These are phyloP conservation scores for Heteromyza rotundicornis DNA, from an alignment of 2,888 invertebrate species.

Conservation along the genomic window DNA sequence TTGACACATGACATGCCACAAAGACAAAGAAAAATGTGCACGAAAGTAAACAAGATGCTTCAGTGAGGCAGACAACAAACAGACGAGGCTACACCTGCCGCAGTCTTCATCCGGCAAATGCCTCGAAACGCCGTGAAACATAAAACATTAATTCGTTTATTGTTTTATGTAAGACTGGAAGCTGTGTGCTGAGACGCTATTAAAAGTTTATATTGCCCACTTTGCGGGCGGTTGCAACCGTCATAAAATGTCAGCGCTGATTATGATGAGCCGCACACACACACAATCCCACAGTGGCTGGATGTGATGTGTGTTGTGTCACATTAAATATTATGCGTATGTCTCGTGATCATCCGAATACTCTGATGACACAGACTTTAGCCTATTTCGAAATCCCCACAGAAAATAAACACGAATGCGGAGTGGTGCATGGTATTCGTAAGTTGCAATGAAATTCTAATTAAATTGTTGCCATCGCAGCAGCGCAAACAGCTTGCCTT, in stretches of 20 bases:
- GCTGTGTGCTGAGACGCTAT: neutral
- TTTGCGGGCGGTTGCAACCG: slow-evolving; percentile 4
- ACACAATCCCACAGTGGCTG: neutral
- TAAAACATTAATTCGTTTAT: neutral
- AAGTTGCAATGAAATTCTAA: neutral
- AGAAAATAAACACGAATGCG: neutral
- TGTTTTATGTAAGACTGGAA: neutral
- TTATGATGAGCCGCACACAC: neutral
- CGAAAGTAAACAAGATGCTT: neutral
- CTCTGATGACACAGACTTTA: neutral
- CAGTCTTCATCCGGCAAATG: no score
- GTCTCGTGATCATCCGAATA: no score
- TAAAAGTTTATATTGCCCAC: neutral
- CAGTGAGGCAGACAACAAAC: neutral
- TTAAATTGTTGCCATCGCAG: neutral
- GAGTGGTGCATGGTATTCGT: no score
- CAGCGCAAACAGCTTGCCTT: neutral
- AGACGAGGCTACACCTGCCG: neutral
- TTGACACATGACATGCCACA: neutral
- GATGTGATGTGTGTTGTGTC: no score
- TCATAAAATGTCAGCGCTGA: neutral
- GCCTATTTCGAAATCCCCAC: neutral
- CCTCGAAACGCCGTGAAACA: neutral
- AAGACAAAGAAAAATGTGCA: neutral
- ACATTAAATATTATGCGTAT: no score